These are phyloP conservation scores for Tipula lateralis DNA, from an alignment of 2,888 invertebrate species.

Conservation along the genomic window DNA sequence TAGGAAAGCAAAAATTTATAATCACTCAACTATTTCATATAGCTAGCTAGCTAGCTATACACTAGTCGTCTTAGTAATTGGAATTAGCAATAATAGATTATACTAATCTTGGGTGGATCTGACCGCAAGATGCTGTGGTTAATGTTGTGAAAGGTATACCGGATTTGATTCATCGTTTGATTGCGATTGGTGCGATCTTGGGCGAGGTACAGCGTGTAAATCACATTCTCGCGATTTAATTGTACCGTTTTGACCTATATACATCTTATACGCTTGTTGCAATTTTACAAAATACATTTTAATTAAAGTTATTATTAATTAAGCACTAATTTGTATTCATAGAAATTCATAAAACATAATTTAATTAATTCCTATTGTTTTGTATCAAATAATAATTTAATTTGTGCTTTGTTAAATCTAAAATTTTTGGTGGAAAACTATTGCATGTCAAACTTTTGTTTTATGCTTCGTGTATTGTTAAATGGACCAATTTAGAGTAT, in stretches of 20 bases:
- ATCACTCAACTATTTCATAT: no score
- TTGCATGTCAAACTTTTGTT: not conserved
- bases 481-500: no score
- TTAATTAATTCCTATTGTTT: not conserved
- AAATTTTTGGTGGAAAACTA: not conserved
- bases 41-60: no score
- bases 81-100: no score
- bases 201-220: not conserved
- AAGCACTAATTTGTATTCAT: not conserved
- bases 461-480: not conserved
- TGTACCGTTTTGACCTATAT: not conserved
- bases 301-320: not conserved
- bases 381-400: not conserved
- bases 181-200: not conserved
- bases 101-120: no score
- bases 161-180: no score
- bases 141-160: no score
- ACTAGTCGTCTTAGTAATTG: no score
- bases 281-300: not conserved
- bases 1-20: no score
- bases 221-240: no score
- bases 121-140: no score
- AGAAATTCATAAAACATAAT: not conserved
- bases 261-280: not conserved
- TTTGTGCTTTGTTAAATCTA: not conserved